Base-by-base conservation (phyloP, 2,888 invertebrate genomes). In the Drosophila buzzatii region DNA sequence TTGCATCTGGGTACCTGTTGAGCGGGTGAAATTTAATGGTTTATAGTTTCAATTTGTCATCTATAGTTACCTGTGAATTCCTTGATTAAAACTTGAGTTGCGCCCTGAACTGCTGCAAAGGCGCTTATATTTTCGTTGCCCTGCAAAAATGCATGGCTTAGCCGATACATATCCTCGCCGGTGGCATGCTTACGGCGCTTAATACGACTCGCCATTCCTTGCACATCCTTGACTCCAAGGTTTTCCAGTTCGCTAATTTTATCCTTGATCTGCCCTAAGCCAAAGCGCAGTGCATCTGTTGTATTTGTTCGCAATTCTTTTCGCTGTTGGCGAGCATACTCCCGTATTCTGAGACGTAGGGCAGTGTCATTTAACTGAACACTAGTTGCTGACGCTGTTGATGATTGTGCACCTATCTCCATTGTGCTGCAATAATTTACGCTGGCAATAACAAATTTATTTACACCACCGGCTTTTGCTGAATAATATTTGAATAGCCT, bases 171-270 rank as follows among this genome's bases (percentile, higher is more conserved):
- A 31, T 93, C 93, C 9, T 91, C 91, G 1, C 69, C 45, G 0
- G 85, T 81, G 1, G 93, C 93, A 76, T 91, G 91, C 61, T 92
- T 93, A 0, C 90, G 90, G 0, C 93, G 79, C 65, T 93, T 93
- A 4, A 93, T 92, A 14, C 92, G 81, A 2, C 74, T 69, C 0
- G 91, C 91, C 58, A 93, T 56, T 1, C 91, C 92, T 3, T 65
- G 65, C 0, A 93, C 91, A 81, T 93, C 93, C 14, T 91, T 90
- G 31, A 81, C 85, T 0, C 83, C 84, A 4, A 93, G 59, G 49
- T 88, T 85, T 9, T 92, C 90, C 35, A 92, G 64, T 37, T 92
- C 91, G 0, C 56, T 35, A 3, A 92, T 80, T 39, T 89, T 79
- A 4, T 79, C 65, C 51, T 86, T 82, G 12, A 93, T 91, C 68